These are phyloP conservation scores for Cryptoprocta ferox DNA, from an alignment of 2,797 vertebrate genomes.

Conservation along the genomic window DNA sequence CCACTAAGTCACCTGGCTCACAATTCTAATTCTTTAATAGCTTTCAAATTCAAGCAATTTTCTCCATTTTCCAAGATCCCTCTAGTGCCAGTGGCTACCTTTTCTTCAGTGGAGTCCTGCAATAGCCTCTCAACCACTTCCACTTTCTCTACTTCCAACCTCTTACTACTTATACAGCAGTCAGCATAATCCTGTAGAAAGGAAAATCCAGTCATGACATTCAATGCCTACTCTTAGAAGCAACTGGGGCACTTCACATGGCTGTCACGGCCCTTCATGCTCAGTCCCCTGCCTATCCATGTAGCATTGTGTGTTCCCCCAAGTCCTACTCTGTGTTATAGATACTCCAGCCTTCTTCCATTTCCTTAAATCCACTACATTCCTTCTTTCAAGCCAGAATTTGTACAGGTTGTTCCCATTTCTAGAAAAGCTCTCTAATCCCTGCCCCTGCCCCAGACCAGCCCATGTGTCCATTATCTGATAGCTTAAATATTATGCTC, in stretches of 20 bases:
- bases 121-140: not conserved
- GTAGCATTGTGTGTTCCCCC: not conserved
- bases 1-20: not conserved
- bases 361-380: not conserved
- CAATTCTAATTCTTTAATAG: not conserved
- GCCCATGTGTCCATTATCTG: not conserved
- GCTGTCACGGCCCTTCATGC: not conserved
- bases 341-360: not conserved
- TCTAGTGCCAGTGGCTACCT: not conserved
- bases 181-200: not conserved
- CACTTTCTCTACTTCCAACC: not conserved
- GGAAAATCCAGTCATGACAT: not conserved
- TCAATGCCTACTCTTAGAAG: not conserved
- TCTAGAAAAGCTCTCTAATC: not conserved
- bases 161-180: not conserved
- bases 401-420: not conserved
- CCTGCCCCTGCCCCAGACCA: too few relatives aligned
- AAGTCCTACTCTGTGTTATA: not conserved
- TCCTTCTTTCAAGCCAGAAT: not conserved
- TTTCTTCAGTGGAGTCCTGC: not conserved
- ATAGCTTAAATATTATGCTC: not conserved
- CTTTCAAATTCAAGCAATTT: slow-evolving; percentile 4
- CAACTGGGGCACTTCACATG: not conserved
- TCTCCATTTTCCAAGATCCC: not conserved
- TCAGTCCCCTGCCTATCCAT: not conserved